Conservation (phyloP, 2,888 invertebrate genomes). For the Harmothoe impar region DNA sequence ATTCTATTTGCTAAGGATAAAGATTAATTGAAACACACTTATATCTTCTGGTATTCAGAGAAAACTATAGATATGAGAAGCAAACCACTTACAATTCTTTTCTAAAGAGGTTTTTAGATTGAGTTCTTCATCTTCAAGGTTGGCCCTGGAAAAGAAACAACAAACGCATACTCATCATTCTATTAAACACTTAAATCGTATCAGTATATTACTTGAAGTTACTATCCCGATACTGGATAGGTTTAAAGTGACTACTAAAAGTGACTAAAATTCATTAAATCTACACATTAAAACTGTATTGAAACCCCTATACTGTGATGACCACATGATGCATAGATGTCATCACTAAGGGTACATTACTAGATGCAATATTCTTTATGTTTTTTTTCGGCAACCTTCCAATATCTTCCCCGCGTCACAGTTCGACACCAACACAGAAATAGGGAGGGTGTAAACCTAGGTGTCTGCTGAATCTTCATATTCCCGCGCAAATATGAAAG, state of each 20-base stretch:
- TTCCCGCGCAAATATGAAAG: too few relatives aligned
- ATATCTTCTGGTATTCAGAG: background rate
- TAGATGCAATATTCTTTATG: too few relatives aligned
- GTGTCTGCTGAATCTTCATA: too few relatives aligned
- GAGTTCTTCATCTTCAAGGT: constrained; percentile 15
- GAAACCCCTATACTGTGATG: too few relatives aligned
- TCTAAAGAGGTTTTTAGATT: background rate
- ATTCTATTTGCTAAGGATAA: too few relatives aligned
- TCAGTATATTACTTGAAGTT: background rate
- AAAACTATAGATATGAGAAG: background rate
- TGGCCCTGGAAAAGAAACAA: background rate
- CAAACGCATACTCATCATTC: background rate
- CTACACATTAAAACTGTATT: background rate
- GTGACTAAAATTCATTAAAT: background rate
- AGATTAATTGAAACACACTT: too few relatives aligned
- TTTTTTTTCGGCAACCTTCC: too few relatives aligned
- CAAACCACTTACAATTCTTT: constrained; percentile 8
- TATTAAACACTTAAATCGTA: background rate
- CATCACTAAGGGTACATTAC: too few relatives aligned
- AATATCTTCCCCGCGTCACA: too few relatives aligned
- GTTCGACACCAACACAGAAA: background rate
- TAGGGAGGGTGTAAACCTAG: background rate
- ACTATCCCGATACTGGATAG: background rate
- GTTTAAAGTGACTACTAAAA: background rate
- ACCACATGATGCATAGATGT: too few relatives aligned